phyloP scores from a whole-genome alignment of 2,888 invertebrate species.

The Phytoseiulus persimilis region DNA sequence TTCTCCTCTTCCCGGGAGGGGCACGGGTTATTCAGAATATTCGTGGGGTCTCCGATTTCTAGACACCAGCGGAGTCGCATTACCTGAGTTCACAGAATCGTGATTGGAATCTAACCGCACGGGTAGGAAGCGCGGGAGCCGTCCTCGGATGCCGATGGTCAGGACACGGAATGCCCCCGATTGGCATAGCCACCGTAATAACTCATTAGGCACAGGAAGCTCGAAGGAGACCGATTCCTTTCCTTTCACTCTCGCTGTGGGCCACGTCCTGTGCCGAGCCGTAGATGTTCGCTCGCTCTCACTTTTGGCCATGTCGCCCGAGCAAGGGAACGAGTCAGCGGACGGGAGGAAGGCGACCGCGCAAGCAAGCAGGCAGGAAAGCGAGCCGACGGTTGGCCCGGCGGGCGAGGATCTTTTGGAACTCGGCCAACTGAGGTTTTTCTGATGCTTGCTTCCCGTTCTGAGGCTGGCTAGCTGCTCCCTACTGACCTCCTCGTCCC shows the following conservation, averaged over 20 bases:
- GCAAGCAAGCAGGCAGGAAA: neutral
- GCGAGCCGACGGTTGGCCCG: too few species aligned
- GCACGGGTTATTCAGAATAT: neutral
- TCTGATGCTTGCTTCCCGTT: neutral
- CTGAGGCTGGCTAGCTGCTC: neutral
- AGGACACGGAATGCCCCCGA: neutral
- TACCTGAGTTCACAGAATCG: neutral
- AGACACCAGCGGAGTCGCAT: neutral
- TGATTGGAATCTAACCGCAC: neutral
- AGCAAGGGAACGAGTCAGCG: neutral
- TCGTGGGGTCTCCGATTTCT: neutral
- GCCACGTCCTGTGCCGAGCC: neutral
- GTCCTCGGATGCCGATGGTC: neutral
- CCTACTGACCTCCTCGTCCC: neutral
- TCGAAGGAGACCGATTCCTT: slow-evolving; percentile 5
- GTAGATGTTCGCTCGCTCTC: neutral
- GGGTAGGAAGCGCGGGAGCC: neutral
- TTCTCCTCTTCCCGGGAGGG: neutral
- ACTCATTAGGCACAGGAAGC: neutral
- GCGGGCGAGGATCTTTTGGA: neutral
- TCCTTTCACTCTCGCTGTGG: neutral
- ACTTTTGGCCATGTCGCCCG: neutral
- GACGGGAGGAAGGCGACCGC: neutral
- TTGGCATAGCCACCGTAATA: neutral
- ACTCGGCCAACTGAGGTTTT: neutral